A percentile compares a stretch with the other conserved stretches of the same genome.
These are phyloP conservation scores for Halichondria panicea DNA, from an alignment of 37 sponge, comb jelly and placozoan genomes.

Conservation along the genomic window DNA sequence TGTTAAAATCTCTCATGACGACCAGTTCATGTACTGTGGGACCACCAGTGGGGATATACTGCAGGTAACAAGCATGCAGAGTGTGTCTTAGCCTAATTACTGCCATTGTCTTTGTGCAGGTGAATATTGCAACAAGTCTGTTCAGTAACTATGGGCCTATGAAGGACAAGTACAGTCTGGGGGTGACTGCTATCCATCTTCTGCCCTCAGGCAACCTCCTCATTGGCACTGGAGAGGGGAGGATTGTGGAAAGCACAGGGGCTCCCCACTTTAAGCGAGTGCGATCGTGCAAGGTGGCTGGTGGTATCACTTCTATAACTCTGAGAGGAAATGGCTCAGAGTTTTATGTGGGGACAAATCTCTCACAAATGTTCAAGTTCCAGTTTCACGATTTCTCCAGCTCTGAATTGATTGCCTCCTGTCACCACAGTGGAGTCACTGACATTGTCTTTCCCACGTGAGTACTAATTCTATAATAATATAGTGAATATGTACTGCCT, in stretches of 20 bases:
- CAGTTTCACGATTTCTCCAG: constrained; percentile 52
- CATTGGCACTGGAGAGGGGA: constrained; percentile 91
- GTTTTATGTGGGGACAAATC: constrained; percentile 80
- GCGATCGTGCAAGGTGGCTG: constrained; percentile 37
- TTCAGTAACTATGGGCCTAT: constrained; percentile 86
- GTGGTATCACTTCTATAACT: constrained; percentile 79
- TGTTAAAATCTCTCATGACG: constrained; percentile 76
- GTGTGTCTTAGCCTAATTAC: neutral
- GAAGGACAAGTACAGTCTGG: constrained; percentile 89
- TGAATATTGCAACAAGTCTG: constrained; percentile 83
- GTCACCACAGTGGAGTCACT: constrained; percentile 74
- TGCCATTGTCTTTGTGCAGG: constrained; percentile 18
- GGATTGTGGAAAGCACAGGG: constrained; percentile 65
- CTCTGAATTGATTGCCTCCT: constrained; percentile 56
- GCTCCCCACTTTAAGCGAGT: constrained; percentile 27
- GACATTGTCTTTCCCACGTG: constrained; percentile 83
- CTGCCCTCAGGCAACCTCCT: constrained; percentile 72
- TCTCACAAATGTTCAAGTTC: constrained; percentile 58
- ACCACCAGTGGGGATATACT: constrained; percentile 95
- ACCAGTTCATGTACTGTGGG: constrained; percentile 87
- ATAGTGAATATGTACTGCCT: too few species aligned
- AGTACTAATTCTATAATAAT: too few species aligned
- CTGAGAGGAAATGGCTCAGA: constrained; percentile 83
- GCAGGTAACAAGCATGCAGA: constrained; percentile 35
- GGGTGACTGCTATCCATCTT: constrained; percentile 44